A percentile compares a stretch with the other conserved stretches of the same genome.
Evolutionary conservation across 2,797 vertebrate species (phyloP).

Genomic region (Crocodylus rhombifer): DNA sequence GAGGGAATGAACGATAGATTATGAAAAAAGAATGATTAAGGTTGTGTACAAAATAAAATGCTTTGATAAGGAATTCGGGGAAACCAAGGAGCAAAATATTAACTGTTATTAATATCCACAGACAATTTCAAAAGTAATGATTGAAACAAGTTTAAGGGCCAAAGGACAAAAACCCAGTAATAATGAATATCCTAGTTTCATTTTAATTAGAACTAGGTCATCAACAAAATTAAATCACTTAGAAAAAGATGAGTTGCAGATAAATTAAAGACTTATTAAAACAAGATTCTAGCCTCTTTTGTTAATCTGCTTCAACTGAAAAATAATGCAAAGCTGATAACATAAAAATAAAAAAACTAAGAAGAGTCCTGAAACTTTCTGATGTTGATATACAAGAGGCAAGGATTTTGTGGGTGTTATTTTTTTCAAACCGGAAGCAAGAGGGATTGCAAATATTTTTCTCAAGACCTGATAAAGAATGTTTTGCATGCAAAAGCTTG

Average conservation of each 20-base stretch:
- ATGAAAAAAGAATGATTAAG: neutral
- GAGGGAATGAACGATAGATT: neutral
- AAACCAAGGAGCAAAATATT: neutral
- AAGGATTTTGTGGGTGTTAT: too few species aligned
- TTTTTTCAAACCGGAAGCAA: too few species aligned
- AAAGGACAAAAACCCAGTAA: conserved; percentile 12
- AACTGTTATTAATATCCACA: neutral
- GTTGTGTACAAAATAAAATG: neutral
- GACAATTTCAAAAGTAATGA: neutral
- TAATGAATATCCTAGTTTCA: conserved; percentile 25
- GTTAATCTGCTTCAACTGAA: neutral
- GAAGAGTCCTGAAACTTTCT: neutral
- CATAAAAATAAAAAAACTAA: conserved; percentile 5
- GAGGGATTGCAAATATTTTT: too few species aligned
- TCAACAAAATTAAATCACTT: conserved; percentile 34
- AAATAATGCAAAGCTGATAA: neutral
- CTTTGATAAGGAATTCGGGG: neutral
- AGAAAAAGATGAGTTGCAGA: conserved; percentile 16
- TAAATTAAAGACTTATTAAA: conserved; percentile 32
- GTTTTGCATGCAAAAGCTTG: too few species aligned
- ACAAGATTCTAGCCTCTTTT: conserved; percentile 9
- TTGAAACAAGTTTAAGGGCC: neutral
- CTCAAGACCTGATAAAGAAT: too few species aligned
- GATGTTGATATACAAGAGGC: neutral
- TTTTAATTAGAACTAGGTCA: conserved; percentile 39